Base-by-base conservation (phyloP, 2,888 invertebrate species). In the Nipponacmea schrenckii region DNA sequence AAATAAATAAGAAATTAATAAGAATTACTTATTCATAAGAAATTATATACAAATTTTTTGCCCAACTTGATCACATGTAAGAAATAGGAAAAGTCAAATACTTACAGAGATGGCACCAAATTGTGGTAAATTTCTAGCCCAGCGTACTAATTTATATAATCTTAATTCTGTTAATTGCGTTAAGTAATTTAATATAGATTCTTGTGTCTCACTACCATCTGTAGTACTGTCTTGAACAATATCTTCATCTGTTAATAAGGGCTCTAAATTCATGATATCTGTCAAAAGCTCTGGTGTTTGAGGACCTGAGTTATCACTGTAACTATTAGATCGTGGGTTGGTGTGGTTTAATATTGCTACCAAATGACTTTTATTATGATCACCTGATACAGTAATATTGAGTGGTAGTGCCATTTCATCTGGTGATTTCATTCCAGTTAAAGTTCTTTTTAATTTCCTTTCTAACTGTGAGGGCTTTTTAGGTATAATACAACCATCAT, bases 61-160 rank as follows among this genome's bases (percentile, higher is more conserved):
- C 10, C 8, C 39, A 39, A 39, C 39, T 8, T 39, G 39, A 39
- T 39, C 8, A 39, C 7, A 39, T 39, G 4, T 10, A 39, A 39
- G 39, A 39, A 5, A 8, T 7, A 2, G 5, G 39, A 2, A 39
- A 10, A 39, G 10, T 10, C 10, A 8, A 39, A 39, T 67, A 82
- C 92, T 91, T 85, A 96, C 96, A 84, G 96, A 95, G 83, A 98
- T 97, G 90, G 96, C 96, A 89, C 97, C 96, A 89, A 98, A 98
- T 39, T 98, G 92, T 20, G 98, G 97, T 88, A 98, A 90, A 89
- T 96, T 97, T 89, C 98, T 96, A 91, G 97, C 97, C 98, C 98
- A 98, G 88, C 97, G 96, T 77, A 98, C 98, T 81, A 98, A 96
- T 91, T 97, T 96, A 89, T 97, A 98, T 24, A 98, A 92, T 66